Conservation (phyloP, 2,888 invertebrate species). For the Dastarcus helophoroides region DNA sequence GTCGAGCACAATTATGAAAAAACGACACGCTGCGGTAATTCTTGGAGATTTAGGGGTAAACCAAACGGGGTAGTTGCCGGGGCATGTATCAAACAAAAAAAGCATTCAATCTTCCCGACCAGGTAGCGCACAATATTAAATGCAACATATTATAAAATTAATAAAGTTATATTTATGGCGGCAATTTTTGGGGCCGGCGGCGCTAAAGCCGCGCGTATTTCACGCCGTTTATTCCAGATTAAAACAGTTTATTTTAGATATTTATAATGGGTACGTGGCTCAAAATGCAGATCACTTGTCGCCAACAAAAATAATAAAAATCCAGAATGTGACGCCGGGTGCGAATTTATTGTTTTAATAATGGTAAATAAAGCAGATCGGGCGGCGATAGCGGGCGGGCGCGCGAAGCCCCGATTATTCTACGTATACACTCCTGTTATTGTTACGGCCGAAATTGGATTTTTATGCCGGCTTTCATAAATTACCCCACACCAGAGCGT, state of each 20-base stretch:
- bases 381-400: conserved; percentile 24
- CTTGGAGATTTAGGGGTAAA: no score
- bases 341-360: conserved; percentile 41
- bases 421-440: conserved; percentile 23
- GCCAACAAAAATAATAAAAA: conserved; percentile 37
- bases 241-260: conserved; percentile 42
- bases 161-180: conserved; percentile 39
- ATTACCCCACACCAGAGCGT: conserved; percentile 20
- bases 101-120: no score
- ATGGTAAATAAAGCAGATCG: conserved; percentile 40
- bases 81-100: no score
- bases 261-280: conserved; percentile 38
- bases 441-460: conserved; percentile 35
- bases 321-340: conserved; percentile 37
- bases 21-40: no score
- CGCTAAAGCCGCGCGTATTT: conserved; percentile 32
- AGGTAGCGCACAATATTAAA: conserved; percentile 8
- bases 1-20: no score
- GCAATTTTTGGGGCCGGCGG: conserved; percentile 38
- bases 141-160: conserved; percentile 39
- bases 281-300: conserved; percentile 40
- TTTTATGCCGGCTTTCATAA: conserved; percentile 35
- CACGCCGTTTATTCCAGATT: conserved; percentile 39
- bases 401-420: conserved; percentile 30
- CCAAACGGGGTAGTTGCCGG: no score